A percentile compares a stretch with the other conserved stretches of the same genome.
Evolutionary conservation across 2,797 vertebrate species (phyloP).

Genomic region (Neostethus bicornis): DNA sequence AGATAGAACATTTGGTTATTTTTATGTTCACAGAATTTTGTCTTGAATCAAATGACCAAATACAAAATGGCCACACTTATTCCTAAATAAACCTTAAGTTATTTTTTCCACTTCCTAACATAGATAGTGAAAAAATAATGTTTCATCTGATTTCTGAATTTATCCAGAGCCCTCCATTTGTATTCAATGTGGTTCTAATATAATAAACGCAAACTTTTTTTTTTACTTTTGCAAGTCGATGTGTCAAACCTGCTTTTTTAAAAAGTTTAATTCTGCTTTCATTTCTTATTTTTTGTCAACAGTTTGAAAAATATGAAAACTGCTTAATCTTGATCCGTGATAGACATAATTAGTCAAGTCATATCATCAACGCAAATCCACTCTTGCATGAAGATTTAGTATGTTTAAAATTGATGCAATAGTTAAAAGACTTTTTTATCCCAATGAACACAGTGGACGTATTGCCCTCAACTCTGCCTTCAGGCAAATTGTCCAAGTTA

Average conservation of each 20-base stretch:
- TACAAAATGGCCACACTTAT: no score
- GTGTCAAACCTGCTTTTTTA: not conserved
- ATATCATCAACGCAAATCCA: conserved; percentile 10
- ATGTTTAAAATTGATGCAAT: no score
- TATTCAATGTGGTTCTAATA: no score
- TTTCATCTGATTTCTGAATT: no score
- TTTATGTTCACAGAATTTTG: no score
- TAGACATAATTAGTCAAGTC: conserved; percentile 5
- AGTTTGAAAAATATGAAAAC: not conserved
- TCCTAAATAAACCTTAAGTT: no score
- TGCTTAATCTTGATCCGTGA: not conserved
- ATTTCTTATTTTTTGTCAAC: not conserved
- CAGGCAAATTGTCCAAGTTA: conserved; percentile 44
- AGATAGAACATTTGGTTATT: not conserved
- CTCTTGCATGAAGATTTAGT: conserved; percentile 15
- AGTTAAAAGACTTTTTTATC: no score
- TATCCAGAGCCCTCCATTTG: no score
- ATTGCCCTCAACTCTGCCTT: conserved; percentile 45
- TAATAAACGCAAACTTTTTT: not conserved
- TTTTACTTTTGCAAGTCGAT: not conserved
- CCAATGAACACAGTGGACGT: conserved; percentile 40
- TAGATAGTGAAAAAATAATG: no score
- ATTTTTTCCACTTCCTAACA: no score
- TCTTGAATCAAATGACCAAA: no score
- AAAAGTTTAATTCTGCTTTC: not conserved